Percentiles rank a stretch among this genome's conserved stretches.
These are phyloP conservation scores for Lucilia cuprina DNA, from an alignment of 1,140 invertebrate species.

Conservation along the genomic window DNA sequence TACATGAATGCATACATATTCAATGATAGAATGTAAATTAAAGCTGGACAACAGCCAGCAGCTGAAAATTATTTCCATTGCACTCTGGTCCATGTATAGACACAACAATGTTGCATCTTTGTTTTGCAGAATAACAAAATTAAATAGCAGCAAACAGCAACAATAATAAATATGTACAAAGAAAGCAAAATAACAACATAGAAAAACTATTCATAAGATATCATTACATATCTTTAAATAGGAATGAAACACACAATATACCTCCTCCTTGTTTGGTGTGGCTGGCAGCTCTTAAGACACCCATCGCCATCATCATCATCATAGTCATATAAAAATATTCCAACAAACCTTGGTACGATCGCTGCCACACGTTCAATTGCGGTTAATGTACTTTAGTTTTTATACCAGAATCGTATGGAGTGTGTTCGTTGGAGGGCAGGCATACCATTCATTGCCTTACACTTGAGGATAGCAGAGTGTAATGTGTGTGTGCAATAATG, in stretches of 20 bases:
- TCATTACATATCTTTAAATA: conserved; percentile 14
- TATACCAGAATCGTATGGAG: background rate
- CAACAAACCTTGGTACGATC: no score
- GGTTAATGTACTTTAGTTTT: conserved; percentile 8
- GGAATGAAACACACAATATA: background rate
- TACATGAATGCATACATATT: no score
- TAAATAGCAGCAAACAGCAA: background rate
- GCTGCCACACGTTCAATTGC: background rate
- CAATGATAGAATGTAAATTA: no score
- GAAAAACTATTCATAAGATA: conserved; percentile 6
- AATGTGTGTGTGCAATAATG: background rate
- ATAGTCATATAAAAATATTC: background rate
- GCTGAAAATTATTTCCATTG: no score
- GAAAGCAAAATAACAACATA: background rate
- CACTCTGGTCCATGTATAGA: background rate
- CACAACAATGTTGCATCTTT: conserved; percentile 3
- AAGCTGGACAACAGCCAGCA: no score
- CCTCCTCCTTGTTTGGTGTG: background rate
- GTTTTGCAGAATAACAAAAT: background rate
- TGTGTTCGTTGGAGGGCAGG: background rate
- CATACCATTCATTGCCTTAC: no score
- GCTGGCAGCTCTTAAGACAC: background rate
- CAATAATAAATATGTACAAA: background rate
- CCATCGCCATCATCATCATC: no score
- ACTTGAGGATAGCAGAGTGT: background rate